Evolutionary conservation across 1,140 invertebrate genomes (phyloP).

Genomic region (Orussus abietinus): DNA sequence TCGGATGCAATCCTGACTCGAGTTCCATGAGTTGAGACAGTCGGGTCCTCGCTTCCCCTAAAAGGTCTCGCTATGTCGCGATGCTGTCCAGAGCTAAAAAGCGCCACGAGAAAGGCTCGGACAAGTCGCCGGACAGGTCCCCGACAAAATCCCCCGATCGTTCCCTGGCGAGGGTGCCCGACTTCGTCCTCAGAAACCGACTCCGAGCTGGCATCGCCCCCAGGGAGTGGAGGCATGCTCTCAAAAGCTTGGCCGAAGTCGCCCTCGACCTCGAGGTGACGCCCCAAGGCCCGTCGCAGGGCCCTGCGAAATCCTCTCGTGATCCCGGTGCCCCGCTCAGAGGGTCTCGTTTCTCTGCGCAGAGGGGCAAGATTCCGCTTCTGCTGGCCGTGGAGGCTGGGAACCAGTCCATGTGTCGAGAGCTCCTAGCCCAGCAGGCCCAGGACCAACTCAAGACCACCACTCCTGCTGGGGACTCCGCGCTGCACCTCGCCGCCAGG

Average conservation of each 20-base stretch:
- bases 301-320: background rate
- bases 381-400: constrained; percentile 89
- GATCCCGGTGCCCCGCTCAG: constrained; percentile 46
- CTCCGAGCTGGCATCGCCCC: constrained; percentile 52
- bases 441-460: constrained; percentile 72
- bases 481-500: constrained; percentile 85
- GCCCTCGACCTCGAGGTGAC: too few relatives aligned
- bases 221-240: constrained; percentile 33
- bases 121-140: too few relatives aligned
- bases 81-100: constrained; percentile 13
- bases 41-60: too few relatives aligned
- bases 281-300: background rate
- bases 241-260: constrained; percentile 17
- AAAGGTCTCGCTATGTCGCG: constrained; percentile 3
- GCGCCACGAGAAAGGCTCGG: too few relatives aligned
- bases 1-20: too few relatives aligned
- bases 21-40: too few relatives aligned
- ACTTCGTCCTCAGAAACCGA: constrained; percentile 57
- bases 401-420: constrained; percentile 87
- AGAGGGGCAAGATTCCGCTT: constrained; percentile 91
- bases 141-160: too few relatives aligned
- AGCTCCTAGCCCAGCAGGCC: constrained; percentile 80
- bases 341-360: constrained; percentile 51
- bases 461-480: constrained; percentile 78
- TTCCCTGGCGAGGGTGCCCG: constrained; percentile 23